Conservation (phyloP, 2,888 invertebrate species). For the Pterostichus niger region DNA sequence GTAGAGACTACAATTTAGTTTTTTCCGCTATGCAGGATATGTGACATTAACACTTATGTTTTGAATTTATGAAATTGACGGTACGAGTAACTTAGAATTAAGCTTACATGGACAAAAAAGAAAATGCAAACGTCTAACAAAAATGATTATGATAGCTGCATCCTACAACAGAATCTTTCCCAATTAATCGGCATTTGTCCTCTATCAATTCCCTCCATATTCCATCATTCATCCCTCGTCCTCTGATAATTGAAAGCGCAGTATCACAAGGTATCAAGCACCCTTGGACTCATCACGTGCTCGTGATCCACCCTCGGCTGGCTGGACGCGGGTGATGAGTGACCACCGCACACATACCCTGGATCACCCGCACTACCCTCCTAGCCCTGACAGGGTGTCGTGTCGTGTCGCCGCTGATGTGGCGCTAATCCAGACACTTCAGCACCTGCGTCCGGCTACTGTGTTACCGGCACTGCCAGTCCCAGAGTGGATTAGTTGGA, state of each 20-base stretch:
- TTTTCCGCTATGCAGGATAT: slow-evolving; percentile 6
- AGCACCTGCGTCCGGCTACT: slow-evolving; percentile 57
- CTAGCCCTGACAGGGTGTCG: neutral
- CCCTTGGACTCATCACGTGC: slow-evolving; percentile 27
- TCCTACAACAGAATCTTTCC: too few species aligned
- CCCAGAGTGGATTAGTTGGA: neutral
- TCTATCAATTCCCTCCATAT: too few species aligned
- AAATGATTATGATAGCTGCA: too few species aligned
- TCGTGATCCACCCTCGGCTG: slow-evolving; percentile 26
- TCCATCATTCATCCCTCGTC: neutral
- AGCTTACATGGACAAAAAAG: neutral
- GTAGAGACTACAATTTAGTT: neutral
- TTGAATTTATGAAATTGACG: neutral
- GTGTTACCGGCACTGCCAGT: neutral
- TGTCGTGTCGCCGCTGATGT: neutral
- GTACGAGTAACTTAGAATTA: neutral
- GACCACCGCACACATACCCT: neutral
- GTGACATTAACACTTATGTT: slow-evolving; percentile 11
- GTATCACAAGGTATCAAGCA: neutral
- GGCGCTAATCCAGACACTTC: slow-evolving; percentile 59
- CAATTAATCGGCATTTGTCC: too few species aligned
- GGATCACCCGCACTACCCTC: neutral
- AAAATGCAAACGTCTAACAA: neutral
- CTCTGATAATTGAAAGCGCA: slow-evolving; percentile 22
- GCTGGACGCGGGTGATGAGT: slow-evolving; percentile 10